Base-by-base conservation (phyloP, 2,888 invertebrate species). In the Oeneis ivallda region DNA sequence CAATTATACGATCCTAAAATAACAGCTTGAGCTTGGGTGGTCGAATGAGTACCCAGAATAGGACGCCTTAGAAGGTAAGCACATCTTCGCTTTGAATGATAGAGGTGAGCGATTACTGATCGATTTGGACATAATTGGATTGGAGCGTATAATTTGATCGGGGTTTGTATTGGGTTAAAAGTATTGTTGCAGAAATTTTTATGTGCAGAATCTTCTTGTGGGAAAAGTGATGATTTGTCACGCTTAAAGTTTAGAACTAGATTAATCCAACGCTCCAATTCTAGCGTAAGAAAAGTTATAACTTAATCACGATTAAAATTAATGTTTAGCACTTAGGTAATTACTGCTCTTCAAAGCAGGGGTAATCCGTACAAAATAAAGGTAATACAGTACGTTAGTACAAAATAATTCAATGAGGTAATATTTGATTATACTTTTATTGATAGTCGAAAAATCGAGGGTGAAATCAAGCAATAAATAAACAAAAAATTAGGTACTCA, bases 1-100 rank as follows among this genome's bases (percentile, higher is more conserved):
- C 89, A 90, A 91, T 91, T 89, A 90, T 85, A 80, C 82, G 80
- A 79, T 81, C 87, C 89, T 87, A 87, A 89, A 89, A 90, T 91
- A 91, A 88, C 89, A 85, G 76, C 65, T 69, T 66, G 68, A 66
- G 65, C 73, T 69, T 76, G 76, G 76, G 76, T 74, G 76, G 75
- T 75, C 89, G 49, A 37, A 45, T 32, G 43, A 75, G 68, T 78
- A 81, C 83, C 81, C 77, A 79, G 85, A 89, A 90, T 90, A 88
- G 87, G 78, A 74, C 76, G 74, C 75, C 79, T 79, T 70, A 68
- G 70, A 76, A 74, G 73, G 76, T 74, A 84, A 83, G 82, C 82
- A 77, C 79, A 80, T 83, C 82, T 67, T 53, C 39, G 34, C 59
- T 49, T 41, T 52, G 41, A 61, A 61, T 61, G 32, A 61, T 15